phyloP scores from a whole-genome alignment of 2,888 invertebrate species.

The Deroplatys truncata region DNA sequence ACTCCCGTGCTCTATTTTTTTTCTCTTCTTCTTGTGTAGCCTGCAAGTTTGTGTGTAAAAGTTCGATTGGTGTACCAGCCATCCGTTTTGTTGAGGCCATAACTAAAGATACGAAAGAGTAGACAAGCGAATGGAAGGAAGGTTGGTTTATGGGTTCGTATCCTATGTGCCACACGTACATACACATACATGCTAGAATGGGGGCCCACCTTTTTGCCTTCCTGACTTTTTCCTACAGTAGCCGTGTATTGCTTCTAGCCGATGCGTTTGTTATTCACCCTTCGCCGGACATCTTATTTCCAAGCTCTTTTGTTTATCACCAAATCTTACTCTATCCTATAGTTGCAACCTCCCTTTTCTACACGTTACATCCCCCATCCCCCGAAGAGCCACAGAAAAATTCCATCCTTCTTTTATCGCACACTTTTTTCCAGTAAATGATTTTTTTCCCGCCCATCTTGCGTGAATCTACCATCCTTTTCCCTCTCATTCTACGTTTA shows the following conservation, averaged over 20 bases:
- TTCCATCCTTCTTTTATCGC: background rate
- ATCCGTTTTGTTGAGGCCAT: slow-evolving; percentile 30
- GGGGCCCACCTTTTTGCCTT: background rate
- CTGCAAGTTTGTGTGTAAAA: slow-evolving; percentile 1
- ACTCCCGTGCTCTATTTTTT: background rate
- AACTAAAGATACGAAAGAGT: slow-evolving; percentile 25
- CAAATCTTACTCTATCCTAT: background rate
- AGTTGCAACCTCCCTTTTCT: background rate
- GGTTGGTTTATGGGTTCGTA: slow-evolving; percentile 24
- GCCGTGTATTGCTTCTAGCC: background rate
- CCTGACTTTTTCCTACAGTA: background rate
- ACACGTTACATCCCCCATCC: background rate
- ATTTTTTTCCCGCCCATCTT: background rate
- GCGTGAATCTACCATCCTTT: background rate
- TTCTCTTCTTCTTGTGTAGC: background rate
- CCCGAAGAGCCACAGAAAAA: background rate
- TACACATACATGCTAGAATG: background rate
- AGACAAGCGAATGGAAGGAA: slow-evolving; percentile 27
- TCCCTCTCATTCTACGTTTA: background rate
- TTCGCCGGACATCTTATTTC: background rate
- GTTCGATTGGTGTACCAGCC: slow-evolving; percentile 30
- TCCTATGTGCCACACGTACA: slow-evolving; percentile 3
- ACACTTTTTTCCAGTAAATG: background rate
- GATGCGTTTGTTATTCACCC: background rate
- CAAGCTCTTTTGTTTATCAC: background rate